Base-by-base conservation (phyloP, 2,888 invertebrate genomes). In the Dendrolimus houi region DNA sequence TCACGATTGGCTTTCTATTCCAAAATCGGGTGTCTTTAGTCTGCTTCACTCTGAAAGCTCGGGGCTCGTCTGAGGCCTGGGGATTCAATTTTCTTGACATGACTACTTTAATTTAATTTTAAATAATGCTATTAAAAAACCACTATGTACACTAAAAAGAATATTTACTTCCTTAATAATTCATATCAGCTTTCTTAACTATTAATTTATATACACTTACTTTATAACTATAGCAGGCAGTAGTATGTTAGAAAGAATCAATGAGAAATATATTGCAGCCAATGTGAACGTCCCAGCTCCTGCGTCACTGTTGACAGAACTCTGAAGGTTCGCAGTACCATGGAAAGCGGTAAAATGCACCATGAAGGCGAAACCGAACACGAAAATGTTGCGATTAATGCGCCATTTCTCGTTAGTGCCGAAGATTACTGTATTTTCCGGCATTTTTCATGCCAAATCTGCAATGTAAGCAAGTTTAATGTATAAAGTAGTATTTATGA, bases 311-410 rank as follows among this genome's bases (percentile, higher is more conserved):
- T 97, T 97, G 57, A 97, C 93, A 0, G 96, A 96, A 76, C 96
- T 97, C 84, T 96, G 96, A 53, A 96, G 89, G 81, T 96, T 96
- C 56, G 95, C 94, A 1, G 95, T 93, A 7, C 96, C 96, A 84
- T 95, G 96, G 81, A 97, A 98, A 7, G 98, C 97, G 1, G 97
- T 98, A 86, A 98, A 97, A 67, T 97, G 95, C 68, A 98, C 93
- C 94, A 98, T 95, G 84, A 98, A 98, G 0, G 97, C 97, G 60
- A 96, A 87, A 1, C 97, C 96, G 56, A 98, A 93, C 52, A 97
- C 92, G 62, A 96, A 83, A 54, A 98, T 94, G 81, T 98, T 98
- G 71, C 95, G 95, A 75, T 96, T 93, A 71, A 97, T 97, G 54
- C 96, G 92, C 91, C 94, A 93, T 84, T 93, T 92, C 75, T 96